A percentile compares a stretch with the other conserved stretches of the same genome.
Conservation (phyloP, 2,797 vertebrate species). For the Pipistrellus nathusii region DNA sequence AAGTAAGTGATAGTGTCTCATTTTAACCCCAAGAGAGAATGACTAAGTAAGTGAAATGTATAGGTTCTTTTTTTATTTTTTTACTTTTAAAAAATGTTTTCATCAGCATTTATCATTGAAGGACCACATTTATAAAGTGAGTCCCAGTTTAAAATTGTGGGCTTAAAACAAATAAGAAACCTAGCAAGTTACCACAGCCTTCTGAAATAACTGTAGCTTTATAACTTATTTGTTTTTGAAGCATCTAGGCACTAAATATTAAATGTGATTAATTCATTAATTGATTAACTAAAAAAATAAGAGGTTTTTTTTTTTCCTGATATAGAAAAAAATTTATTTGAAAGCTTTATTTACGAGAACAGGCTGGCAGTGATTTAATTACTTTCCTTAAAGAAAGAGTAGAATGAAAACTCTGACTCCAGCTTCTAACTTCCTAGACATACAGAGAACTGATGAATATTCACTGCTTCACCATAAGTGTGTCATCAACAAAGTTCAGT, state of each 20-base stretch:
- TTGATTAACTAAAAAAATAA: neutral
- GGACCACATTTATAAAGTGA: neutral
- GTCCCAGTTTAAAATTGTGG: neutral
- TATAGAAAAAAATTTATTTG: neutral
- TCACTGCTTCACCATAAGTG: no score
- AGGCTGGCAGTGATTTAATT: fast-evolving
- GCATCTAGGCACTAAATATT: neutral
- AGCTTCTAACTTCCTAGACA: no score
- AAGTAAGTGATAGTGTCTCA: neutral
- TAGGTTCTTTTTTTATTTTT: neutral
- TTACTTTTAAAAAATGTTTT: neutral
- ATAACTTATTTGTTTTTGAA: neutral
- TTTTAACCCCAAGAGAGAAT: neutral
- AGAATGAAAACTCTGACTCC: no score
- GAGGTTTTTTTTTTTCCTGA: neutral
- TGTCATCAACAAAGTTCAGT: no score
- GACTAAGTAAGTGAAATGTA: neutral
- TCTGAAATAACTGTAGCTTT: neutral
- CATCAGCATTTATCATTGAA: neutral
- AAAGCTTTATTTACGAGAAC: neutral
- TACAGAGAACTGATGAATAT: no score
- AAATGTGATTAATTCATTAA: neutral
- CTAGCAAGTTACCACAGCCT: neutral
- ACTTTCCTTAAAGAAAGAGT: neutral
- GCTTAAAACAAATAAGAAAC: neutral